Evolutionary conservation across 2,797 vertebrate genomes (phyloP).

Genomic region (Malacoraja senta): DNA sequence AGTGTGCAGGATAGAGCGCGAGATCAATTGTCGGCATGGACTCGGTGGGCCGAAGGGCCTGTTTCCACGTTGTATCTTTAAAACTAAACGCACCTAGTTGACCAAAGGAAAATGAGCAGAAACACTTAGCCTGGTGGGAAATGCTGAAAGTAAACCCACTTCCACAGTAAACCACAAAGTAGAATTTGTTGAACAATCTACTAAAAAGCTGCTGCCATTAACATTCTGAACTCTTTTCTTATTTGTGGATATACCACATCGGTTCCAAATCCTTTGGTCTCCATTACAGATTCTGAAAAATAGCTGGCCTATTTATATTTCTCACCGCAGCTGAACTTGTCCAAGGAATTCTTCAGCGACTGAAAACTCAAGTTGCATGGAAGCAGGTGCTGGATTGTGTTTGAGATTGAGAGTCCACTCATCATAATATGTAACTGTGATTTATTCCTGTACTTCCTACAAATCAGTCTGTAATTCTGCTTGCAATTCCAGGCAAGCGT

Average conservation of each 20-base stretch:
- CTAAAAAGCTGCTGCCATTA: neutral
- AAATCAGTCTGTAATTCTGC: neutral
- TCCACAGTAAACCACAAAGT: neutral
- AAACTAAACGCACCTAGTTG: neutral
- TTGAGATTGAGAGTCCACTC: neutral
- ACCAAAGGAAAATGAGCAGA: neutral
- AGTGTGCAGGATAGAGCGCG: too few relatives aligned
- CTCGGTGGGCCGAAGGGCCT: too few relatives aligned
- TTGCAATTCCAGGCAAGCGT: neutral
- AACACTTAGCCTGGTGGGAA: neutral
- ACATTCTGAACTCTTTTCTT: neutral
- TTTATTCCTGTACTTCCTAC: neutral
- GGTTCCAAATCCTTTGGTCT: neutral
- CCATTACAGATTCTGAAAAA: slow-evolving; percentile 5
- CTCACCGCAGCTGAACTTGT: neutral
- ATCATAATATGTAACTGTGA: neutral
- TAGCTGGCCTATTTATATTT: neutral
- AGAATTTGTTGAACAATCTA: neutral
- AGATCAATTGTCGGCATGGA: too few relatives aligned
- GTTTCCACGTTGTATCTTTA: too few relatives aligned
- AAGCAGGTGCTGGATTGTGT: neutral
- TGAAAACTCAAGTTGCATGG: neutral
- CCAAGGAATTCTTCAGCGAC: neutral
- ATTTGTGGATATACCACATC: neutral
- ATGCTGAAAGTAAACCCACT: too few relatives aligned